Evolutionary conservation across 2,113 vertebrate genomes (phyloP).

Genomic region (Eptesicus fuscus): DNA sequence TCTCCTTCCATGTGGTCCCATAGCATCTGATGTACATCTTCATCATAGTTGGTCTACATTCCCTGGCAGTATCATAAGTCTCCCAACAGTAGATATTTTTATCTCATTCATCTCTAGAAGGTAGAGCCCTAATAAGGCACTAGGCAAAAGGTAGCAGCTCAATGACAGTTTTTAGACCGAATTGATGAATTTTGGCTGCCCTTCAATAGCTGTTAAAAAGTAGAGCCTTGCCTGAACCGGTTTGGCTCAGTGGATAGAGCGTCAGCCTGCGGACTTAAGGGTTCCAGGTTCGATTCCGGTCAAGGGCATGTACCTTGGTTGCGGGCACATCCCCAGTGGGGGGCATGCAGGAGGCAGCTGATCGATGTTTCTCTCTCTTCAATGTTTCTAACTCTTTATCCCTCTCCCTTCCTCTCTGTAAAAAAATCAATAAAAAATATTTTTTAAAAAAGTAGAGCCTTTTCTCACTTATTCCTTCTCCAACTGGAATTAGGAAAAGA

Average conservation of each 20-base stretch:
- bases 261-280: too few relatives aligned
- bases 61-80: not conserved
- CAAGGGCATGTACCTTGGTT: too few relatives aligned
- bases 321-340: too few relatives aligned
- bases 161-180: conserved; percentile 9
- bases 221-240: not conserved
- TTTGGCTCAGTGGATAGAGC: too few relatives aligned
- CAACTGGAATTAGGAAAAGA: not conserved
- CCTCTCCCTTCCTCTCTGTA: too few relatives aligned
- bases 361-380: too few relatives aligned
- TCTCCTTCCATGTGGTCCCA: not conserved
- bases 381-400: too few relatives aligned
- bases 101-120: not conserved
- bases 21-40: not conserved
- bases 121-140: not conserved
- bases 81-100: not conserved
- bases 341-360: too few relatives aligned
- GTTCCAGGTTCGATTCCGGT: too few relatives aligned
- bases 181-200: not conserved
- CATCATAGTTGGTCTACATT: not conserved
- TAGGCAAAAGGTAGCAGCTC: not conserved
- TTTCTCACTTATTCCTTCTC: not conserved
- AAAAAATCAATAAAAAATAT: too few relatives aligned
- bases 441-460: not conserved
- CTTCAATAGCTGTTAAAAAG: not conserved